A percentile compares a stretch with the other conserved stretches of the same genome.
phyloP scores from a whole-genome alignment of 2,113 vertebrate species.

The Acrocephalus arundinaceus region DNA sequence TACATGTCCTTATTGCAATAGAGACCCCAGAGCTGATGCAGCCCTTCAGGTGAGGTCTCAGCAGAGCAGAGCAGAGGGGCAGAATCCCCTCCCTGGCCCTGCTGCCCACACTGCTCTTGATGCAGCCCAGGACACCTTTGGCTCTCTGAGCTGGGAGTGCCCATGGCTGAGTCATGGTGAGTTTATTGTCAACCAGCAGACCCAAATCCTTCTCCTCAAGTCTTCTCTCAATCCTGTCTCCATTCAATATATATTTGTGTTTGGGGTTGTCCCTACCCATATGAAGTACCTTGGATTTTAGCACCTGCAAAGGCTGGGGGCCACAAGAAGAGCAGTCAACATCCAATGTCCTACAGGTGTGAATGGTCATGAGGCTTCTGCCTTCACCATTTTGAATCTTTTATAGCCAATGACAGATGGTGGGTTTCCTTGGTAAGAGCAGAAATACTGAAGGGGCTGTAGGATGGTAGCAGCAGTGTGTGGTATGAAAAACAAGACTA shows the following conservation, averaged over 20 bases:
- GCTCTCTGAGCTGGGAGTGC: neutral
- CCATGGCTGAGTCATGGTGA: too few relatives aligned
- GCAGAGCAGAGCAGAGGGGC: neutral
- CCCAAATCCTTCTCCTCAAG: neutral
- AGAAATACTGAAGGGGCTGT: neutral
- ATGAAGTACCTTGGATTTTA: neutral
- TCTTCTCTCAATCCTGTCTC: neutral
- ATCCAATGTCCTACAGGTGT: too few relatives aligned
- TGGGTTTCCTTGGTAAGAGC: neutral
- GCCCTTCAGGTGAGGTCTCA: neutral
- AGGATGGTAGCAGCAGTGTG: neutral
- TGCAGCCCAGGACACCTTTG: accelerated
- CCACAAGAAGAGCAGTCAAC: accelerated
- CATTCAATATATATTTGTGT: neutral
- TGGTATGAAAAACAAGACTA: accelerated
- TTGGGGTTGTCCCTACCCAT: neutral
- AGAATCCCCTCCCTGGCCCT: neutral
- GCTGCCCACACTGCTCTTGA: neutral
- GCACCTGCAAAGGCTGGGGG: accelerated
- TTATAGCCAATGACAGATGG: accelerated
- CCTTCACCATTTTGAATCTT: neutral
- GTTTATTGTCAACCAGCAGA: neutral
- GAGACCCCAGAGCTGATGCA: neutral
- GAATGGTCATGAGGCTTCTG: neutral
- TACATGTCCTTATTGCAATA: neutral